Percentiles rank a stretch among this genome's conserved stretches.
Conservation (phyloP, 37 sponge, comb jelly and placozoan genomes). For the Haliclona indistincta region DNA sequence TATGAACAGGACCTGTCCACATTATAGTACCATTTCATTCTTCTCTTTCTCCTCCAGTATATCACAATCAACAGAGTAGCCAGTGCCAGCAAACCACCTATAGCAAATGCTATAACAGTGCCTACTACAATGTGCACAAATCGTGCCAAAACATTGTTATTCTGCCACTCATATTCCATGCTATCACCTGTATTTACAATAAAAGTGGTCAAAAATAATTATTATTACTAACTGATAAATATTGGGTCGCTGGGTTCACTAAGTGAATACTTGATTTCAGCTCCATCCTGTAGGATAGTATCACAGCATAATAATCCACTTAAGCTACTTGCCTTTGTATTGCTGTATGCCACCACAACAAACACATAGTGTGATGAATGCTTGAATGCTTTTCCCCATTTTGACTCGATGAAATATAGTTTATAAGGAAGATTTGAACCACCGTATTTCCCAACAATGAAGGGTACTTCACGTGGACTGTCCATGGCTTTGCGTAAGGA, state of each 20-base stretch:
- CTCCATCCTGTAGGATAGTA: not conserved
- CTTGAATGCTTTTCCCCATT: constrained; percentile 38
- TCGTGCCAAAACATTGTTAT: not conserved
- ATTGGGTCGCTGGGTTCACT: too few relatives aligned
- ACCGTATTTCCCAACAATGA: constrained; percentile 31
- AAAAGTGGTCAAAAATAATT: too few relatives aligned
- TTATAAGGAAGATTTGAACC: constrained; percentile 23
- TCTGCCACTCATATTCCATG: too few relatives aligned
- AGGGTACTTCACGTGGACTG: constrained; percentile 29
- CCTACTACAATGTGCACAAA: not conserved
- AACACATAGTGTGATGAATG: constrained; percentile 44
- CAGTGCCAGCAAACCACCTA: not conserved
- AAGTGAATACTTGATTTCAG: not conserved
- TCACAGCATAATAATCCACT: not conserved
- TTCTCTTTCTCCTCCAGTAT: too few relatives aligned
- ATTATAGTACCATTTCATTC: not conserved
- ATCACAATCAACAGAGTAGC: not conserved
- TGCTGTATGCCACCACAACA: constrained; percentile 42
- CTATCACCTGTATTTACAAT: too few relatives aligned
- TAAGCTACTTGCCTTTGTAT: constrained; percentile 26
- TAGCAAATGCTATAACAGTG: not conserved
- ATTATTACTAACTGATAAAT: too few relatives aligned
- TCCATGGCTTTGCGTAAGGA: constrained; percentile 18
- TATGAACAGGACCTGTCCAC: too few relatives aligned
- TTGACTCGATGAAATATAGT: constrained; percentile 10